Evolutionary conservation across 2,113 vertebrate genomes (phyloP).

Genomic region (Austrofundulus limnaeus): DNA sequence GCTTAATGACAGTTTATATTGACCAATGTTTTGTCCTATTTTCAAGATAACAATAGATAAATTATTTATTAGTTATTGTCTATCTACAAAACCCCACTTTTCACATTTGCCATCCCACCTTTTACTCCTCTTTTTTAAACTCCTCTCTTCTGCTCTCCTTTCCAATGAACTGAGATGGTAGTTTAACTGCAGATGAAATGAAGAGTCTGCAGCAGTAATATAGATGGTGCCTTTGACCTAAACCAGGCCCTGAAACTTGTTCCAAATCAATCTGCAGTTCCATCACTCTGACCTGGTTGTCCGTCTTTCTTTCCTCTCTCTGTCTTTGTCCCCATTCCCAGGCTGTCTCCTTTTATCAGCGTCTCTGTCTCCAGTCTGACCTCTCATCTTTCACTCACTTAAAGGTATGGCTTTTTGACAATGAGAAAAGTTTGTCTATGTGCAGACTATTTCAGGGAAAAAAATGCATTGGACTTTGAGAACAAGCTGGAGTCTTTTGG

Average conservation of each 20-base stretch:
- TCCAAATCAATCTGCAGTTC: conserved; percentile 76
- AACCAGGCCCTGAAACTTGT: conserved; percentile 68
- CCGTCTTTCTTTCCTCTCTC: conserved; percentile 49
- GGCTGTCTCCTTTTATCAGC: conserved; percentile 65
- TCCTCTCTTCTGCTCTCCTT: conserved; percentile 13
- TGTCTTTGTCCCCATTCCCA: conserved; percentile 30
- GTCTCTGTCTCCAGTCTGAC: conserved; percentile 47
- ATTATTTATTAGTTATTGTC: too few relatives aligned
- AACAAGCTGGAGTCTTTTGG: conserved; percentile 60
- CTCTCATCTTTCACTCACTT: conserved; percentile 46
- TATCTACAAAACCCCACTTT: too few relatives aligned
- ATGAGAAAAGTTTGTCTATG: conserved; percentile 45
- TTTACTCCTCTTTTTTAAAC: too few relatives aligned
- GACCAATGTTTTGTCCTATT: too few relatives aligned
- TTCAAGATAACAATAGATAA: too few relatives aligned
- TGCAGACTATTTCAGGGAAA: conserved; percentile 14
- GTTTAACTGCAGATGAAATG: conserved; percentile 63
- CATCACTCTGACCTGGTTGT: conserved; percentile 65
- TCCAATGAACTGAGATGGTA: conserved; percentile 20
- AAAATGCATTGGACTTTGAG: conserved; percentile 55
- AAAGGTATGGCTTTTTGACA: conserved; percentile 31
- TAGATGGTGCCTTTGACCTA: conserved; percentile 74
- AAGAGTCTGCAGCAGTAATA: conserved; percentile 68
- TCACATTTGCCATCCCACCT: too few relatives aligned
- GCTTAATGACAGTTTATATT: too few relatives aligned